A percentile compares a stretch with the other conserved stretches of the same genome.
These are phyloP conservation scores for Piezodorus guildinii DNA, from an alignment of 1,140 invertebrate species.

Conservation along the genomic window DNA sequence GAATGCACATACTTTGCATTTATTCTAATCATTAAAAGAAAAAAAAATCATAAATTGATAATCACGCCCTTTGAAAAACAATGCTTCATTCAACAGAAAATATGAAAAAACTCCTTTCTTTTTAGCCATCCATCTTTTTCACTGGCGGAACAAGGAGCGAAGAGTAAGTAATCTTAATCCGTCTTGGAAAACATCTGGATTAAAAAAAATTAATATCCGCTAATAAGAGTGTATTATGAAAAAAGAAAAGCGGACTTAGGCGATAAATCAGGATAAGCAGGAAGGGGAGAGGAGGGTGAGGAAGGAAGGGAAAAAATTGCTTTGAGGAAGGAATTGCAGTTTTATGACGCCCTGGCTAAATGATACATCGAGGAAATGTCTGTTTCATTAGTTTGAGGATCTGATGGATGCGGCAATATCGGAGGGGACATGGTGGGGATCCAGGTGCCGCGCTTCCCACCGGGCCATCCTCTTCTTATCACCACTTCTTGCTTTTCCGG, in stretches of 20 bases:
- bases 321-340: background rate
- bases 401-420: too few relatives aligned
- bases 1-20: too few relatives aligned
- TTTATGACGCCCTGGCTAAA: background rate
- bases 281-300: background rate
- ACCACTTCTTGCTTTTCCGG: too few relatives aligned
- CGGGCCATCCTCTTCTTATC: too few relatives aligned
- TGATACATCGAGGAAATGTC: background rate
- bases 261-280: constrained; percentile 4
- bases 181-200: constrained; percentile 3
- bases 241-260: background rate
- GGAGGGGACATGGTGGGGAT: too few relatives aligned
- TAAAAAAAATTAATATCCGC: constrained; percentile 6
- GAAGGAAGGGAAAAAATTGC: background rate
- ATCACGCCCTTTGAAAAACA: too few relatives aligned
- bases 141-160: background rate
- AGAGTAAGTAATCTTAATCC: background rate
- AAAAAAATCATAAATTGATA: too few relatives aligned
- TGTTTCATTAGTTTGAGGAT: constrained; percentile 1
- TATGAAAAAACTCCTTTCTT: background rate
- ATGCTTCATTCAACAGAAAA: too few relatives aligned
- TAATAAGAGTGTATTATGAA: constrained; percentile 2
- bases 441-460: too few relatives aligned
- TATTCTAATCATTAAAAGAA: too few relatives aligned
- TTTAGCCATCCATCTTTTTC: background rate